These are phyloP conservation scores for Epizoanthus illoricatus DNA, from an alignment of 92 coral and sea anemone genomes.

Conservation along the genomic window DNA sequence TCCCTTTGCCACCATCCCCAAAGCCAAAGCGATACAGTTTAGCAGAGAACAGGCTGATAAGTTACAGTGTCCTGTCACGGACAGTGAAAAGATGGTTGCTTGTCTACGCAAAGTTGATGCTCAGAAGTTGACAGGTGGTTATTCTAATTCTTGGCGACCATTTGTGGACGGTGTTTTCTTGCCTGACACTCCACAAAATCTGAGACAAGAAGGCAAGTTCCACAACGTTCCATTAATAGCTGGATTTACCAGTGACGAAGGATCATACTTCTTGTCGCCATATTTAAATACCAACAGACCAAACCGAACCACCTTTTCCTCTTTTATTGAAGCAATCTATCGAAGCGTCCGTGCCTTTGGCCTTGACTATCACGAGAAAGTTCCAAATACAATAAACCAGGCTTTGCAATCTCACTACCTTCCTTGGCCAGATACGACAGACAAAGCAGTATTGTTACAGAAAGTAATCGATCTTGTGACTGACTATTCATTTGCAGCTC, in stretches of 20 bases:
- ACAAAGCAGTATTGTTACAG: slow-evolving; percentile 25
- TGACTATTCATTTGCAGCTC: slow-evolving; percentile 73
- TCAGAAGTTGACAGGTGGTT: slow-evolving; percentile 1
- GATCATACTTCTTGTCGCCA: slow-evolving; percentile 57
- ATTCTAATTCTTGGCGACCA: slow-evolving; percentile 70
- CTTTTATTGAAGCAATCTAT: neutral
- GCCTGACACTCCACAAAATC: slow-evolving; percentile 63
- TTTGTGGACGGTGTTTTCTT: slow-evolving; percentile 67
- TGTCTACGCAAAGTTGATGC: slow-evolving; percentile 71
- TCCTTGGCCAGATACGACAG: slow-evolving; percentile 70
- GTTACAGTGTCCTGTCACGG: slow-evolving; percentile 47
- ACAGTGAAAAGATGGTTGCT: slow-evolving; percentile 41
- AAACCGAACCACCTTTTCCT: slow-evolving; percentile 4
- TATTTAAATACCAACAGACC: slow-evolving; percentile 7
- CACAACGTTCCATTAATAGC: slow-evolving; percentile 64
- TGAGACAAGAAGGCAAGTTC: slow-evolving; percentile 61
- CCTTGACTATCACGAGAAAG: neutral
- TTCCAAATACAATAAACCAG: neutral
- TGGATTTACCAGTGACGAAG: slow-evolving; percentile 87
- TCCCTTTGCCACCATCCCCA: slow-evolving; percentile 61
- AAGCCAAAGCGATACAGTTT: slow-evolving; percentile 48
- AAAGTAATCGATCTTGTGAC: slow-evolving; percentile 63
- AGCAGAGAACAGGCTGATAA: slow-evolving; percentile 48
- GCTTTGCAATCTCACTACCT: slow-evolving; percentile 56
- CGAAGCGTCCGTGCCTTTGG: slow-evolving; percentile 4